Conservation (phyloP, 2,888 invertebrate species). For the Caenorhabditis sulstoni region DNA sequence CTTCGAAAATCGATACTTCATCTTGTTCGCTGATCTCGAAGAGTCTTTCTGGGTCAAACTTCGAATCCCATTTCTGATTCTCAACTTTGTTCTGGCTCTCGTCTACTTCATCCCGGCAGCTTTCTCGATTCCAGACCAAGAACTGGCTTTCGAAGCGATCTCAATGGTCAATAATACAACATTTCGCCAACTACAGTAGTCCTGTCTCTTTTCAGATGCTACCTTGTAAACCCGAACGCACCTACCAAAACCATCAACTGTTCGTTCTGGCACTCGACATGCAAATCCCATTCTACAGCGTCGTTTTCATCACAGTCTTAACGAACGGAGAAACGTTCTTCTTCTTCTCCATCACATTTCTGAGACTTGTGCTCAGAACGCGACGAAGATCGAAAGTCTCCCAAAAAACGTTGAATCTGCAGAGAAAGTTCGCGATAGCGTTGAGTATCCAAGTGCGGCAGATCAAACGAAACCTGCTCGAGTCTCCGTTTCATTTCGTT, state of each 20-base stretch:
- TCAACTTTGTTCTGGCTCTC: not conserved
- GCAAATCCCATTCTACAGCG: not conserved
- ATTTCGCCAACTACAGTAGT: no score
- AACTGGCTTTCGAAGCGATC: no score
- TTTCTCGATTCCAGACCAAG: not conserved
- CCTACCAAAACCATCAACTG: not conserved
- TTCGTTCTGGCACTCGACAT: not conserved
- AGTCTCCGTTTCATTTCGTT: no score
- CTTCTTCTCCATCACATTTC: not conserved
- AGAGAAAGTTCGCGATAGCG: not conserved
- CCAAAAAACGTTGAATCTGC: conserved; percentile 1
- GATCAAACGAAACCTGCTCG: no score
- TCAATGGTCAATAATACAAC: no score
- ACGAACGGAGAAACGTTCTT: not conserved
- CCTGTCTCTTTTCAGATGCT: no score
- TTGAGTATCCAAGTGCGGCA: conserved; percentile 1
- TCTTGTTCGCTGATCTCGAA: not conserved
- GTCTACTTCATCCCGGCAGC: not conserved
- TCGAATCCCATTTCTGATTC: not conserved
- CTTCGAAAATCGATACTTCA: conserved; percentile 8
- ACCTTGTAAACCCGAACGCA: not conserved
- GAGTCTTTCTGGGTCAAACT: not conserved
- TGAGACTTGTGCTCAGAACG: not conserved
- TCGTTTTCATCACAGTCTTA: not conserved
- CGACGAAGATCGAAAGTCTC: not conserved